Conservation (phyloP, 2,888 invertebrate genomes). For the Drosophila limbata region DNA sequence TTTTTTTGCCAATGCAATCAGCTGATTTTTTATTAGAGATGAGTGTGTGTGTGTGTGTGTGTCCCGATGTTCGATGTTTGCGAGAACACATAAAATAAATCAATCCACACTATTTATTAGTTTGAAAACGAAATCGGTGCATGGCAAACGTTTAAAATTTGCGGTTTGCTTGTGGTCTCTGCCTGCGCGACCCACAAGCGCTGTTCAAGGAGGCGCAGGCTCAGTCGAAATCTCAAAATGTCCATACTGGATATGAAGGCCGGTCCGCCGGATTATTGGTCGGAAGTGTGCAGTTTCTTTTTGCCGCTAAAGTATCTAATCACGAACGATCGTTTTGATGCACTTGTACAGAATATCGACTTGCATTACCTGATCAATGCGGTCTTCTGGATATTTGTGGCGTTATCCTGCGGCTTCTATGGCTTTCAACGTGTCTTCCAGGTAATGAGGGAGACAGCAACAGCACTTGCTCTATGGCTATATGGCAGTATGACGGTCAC, state of each 20-base stretch:
- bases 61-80: too few species aligned
- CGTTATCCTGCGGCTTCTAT: conserved; percentile 79
- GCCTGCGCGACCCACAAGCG: conserved; percentile 5
- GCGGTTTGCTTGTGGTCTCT: conserved; percentile 12
- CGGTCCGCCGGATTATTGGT: conserved; percentile 83
- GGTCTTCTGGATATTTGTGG: conserved; percentile 84
- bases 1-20: too few species aligned
- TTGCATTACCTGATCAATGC: conserved; percentile 83
- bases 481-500: conserved; percentile 18
- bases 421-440: conserved; percentile 83
- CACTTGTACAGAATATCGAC: conserved; percentile 83
- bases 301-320: conserved; percentile 84
- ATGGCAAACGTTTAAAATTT: conserved; percentile 44
- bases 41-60: too few species aligned
- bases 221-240: conserved; percentile 49
- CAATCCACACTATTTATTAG: conserved; percentile 34
- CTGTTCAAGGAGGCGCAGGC: conserved; percentile 27
- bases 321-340: conserved; percentile 81
- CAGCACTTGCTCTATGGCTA: background rate
- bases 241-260: conserved; percentile 84
- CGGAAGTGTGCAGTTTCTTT: conserved; percentile 84
- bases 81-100: too few species aligned
- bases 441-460: conserved; percentile 66
- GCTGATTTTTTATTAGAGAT: too few species aligned
- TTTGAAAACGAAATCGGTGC: conserved; percentile 46